Conservation (phyloP, 2,113 vertebrate genomes). For the Prochilodus magdalenae region DNA sequence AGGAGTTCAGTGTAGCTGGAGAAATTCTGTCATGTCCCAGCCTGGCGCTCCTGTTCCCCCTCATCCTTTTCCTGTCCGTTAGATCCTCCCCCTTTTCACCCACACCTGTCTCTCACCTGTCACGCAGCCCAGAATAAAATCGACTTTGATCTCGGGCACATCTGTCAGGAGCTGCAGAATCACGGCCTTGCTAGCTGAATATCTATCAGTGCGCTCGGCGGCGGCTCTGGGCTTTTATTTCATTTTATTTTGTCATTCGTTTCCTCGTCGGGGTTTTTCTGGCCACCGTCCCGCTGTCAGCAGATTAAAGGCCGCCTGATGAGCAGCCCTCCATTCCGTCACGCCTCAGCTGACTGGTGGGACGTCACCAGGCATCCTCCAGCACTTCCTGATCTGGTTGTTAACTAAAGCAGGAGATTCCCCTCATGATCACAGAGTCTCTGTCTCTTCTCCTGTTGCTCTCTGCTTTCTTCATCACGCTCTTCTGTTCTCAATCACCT, state of each 20-base stretch:
- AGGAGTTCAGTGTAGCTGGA: background rate
- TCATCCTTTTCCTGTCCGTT: background rate
- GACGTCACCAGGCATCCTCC: slow-evolving; percentile 8
- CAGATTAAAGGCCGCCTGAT: slow-evolving; percentile 48
- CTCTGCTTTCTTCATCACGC: slow-evolving; percentile 5
- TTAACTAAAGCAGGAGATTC: slow-evolving; percentile 59
- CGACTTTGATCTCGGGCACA: slow-evolving; percentile 47
- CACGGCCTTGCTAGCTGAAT: slow-evolving; percentile 14
- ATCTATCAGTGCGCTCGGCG: slow-evolving; percentile 37
- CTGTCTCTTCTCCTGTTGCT: slow-evolving; percentile 35
- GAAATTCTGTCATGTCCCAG: slow-evolving; percentile 9
- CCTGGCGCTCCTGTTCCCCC: background rate
- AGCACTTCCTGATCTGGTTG: slow-evolving; percentile 62
- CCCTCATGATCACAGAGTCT: slow-evolving; percentile 31
- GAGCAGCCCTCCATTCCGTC: background rate
- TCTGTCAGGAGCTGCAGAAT: slow-evolving; percentile 43
- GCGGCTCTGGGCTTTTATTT: slow-evolving; percentile 29
- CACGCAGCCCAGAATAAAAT: slow-evolving; percentile 26
- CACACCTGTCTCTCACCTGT: slow-evolving; percentile 35
- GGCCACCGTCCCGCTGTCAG: slow-evolving; percentile 43
- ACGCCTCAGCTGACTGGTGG: background rate
- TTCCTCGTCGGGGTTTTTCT: slow-evolving; percentile 36
- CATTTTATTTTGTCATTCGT: background rate
- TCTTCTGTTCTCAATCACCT: background rate
- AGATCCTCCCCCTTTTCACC: slow-evolving; percentile 13